Percentiles rank a stretch among this genome's conserved stretches.
Conservation (phyloP, 2,113 vertebrate genomes). For the Euleptes europaea region DNA sequence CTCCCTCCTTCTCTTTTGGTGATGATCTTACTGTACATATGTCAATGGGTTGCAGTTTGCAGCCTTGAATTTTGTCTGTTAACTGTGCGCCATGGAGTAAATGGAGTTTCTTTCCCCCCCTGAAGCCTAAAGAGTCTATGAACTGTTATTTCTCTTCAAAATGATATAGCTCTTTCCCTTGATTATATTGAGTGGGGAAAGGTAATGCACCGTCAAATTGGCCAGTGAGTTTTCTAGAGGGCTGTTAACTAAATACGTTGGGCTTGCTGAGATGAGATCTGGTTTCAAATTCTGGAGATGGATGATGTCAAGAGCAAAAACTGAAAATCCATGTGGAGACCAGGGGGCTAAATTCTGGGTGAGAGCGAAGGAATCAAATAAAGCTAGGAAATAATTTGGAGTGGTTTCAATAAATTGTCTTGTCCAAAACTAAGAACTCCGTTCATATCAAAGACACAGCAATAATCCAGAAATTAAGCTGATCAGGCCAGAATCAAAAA, state of each 20-base stretch:
- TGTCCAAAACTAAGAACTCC: background rate
- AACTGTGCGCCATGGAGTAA: background rate
- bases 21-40: slow-evolving; percentile 17
- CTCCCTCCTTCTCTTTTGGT: slow-evolving; percentile 14
- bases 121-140: background rate
- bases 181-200: background rate
- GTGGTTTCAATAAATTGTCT: background rate
- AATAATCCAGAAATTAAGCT: background rate
- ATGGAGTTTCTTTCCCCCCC: background rate
- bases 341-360: background rate
- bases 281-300: background rate
- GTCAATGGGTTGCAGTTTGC: background rate
- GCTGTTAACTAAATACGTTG: background rate
- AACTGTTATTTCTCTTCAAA: background rate
- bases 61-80: background rate
- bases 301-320: background rate
- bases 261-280: background rate
- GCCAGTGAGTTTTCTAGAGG: background rate
- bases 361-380: background rate
- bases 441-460: background rate
- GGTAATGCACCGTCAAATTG: background rate
- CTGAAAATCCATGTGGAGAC: background rate
- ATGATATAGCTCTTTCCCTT: background rate
- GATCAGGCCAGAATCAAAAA: background rate
- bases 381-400: background rate